A percentile compares a stretch with the other conserved stretches of the same genome.
These are phyloP conservation scores for Nymphicus hollandicus DNA, from an alignment of 2,113 vertebrate species.

Conservation along the genomic window DNA sequence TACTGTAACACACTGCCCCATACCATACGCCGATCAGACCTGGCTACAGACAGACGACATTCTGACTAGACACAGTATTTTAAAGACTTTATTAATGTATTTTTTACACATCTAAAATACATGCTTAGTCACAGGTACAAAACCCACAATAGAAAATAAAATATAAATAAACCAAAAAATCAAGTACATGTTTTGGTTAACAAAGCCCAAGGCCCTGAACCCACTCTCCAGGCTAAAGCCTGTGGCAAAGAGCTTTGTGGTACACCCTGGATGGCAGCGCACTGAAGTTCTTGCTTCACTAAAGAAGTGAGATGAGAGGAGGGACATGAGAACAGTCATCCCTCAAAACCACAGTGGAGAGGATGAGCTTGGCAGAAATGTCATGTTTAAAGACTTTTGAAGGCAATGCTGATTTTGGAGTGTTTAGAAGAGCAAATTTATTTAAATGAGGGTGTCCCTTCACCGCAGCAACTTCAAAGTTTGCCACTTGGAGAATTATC, in stretches of 20 bases:
- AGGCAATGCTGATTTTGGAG: background rate
- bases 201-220: background rate
- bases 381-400: background rate
- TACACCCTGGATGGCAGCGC: background rate
- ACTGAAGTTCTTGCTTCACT: background rate
- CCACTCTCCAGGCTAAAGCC: background rate
- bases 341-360: background rate
- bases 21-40: conserved; percentile 4
- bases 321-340: background rate
- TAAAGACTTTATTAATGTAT: conserved; percentile 44
- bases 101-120: background rate
- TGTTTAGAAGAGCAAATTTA: background rate
- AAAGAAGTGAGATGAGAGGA: background rate
- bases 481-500: background rate
- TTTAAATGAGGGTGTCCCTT: background rate
- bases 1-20: background rate
- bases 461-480: background rate
- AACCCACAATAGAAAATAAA: background rate
- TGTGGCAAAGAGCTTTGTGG: background rate
- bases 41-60: conserved; percentile 32
- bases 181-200: background rate
- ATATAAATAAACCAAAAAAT: background rate
- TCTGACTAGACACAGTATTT: conserved; percentile 36
- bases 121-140: conserved; percentile 12
- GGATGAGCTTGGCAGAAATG: background rate